Evolutionary conservation across 2,113 vertebrate species (phyloP).

Genomic region (Daboia siamensis): DNA sequence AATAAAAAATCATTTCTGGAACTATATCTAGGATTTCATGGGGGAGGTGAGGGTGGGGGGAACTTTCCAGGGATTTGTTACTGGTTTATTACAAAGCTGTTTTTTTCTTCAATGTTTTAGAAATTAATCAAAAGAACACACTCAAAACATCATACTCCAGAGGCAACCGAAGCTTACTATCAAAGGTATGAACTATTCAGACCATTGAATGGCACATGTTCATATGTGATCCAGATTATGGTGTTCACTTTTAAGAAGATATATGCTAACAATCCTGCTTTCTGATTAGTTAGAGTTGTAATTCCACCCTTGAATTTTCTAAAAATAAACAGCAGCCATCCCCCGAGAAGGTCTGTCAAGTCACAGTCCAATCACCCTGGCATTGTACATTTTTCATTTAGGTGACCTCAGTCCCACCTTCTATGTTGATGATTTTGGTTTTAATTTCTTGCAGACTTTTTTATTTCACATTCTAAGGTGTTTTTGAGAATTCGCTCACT

Average conservation of each 20-base stretch:
- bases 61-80: slow-evolving; percentile 21
- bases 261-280: neutral
- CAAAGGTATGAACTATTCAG: slow-evolving; percentile 77
- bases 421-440: neutral
- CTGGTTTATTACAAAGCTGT: slow-evolving; percentile 46
- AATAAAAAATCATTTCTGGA: slow-evolving; percentile 61
- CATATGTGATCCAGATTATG: slow-evolving; percentile 28
- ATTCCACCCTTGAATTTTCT: neutral
- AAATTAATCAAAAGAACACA: slow-evolving; percentile 92
- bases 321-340: neutral
- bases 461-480: slow-evolving; percentile 10
- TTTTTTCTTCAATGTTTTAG: slow-evolving; percentile 63
- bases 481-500: slow-evolving; percentile 15
- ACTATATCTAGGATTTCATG: slow-evolving; percentile 26
- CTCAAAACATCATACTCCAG: slow-evolving; percentile 82
- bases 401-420: neutral
- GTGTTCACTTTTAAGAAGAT: slow-evolving; percentile 23
- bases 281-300: neutral
- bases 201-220: slow-evolving; percentile 57
- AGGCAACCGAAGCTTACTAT: slow-evolving; percentile 85
- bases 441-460: slow-evolving; percentile 1
- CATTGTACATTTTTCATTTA: neutral
- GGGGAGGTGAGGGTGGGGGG: neutral
- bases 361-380: neutral
- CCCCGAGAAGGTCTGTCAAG: neutral